Conservation (phyloP, 92 coral and sea anemone species). For the Bergia puertoricense region DNA sequence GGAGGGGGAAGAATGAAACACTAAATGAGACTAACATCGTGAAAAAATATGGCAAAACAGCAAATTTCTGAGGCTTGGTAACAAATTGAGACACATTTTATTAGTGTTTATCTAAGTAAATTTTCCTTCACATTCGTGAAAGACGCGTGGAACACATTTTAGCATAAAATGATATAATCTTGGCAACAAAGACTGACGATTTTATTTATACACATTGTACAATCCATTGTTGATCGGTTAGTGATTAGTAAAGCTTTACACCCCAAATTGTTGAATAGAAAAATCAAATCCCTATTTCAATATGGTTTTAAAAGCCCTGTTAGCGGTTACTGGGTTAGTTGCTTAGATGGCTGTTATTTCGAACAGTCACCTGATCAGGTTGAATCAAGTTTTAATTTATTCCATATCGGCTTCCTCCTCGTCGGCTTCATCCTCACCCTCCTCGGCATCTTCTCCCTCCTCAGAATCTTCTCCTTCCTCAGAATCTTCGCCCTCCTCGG, state of each 20-base stretch:
- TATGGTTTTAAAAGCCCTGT: background rate
- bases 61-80: background rate
- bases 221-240: background rate
- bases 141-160: background rate
- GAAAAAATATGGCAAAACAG: background rate
- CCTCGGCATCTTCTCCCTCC: slow-evolving; percentile 10
- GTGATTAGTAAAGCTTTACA: slow-evolving; percentile 24
- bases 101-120: background rate
- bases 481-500: background rate
- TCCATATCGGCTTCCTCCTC: slow-evolving; percentile 43
- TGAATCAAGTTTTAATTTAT: slow-evolving; percentile 17
- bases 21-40: background rate
- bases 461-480: slow-evolving; percentile 6
- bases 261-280: slow-evolving; percentile 10
- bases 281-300: background rate
- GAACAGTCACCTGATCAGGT: background rate
- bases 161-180: background rate
- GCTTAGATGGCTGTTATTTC: background rate
- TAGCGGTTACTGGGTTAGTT: slow-evolving; percentile 19
- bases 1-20: too few species aligned
- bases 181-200: background rate
- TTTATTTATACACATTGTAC: slow-evolving; percentile 20
- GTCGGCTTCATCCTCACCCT: slow-evolving; percentile 28
- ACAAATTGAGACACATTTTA: slow-evolving; percentile 12
- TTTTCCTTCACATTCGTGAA: slow-evolving; percentile 16